Evolutionary conservation across 2,113 vertebrate genomes (phyloP).

Genomic region (Laterallus jamaicensis): DNA sequence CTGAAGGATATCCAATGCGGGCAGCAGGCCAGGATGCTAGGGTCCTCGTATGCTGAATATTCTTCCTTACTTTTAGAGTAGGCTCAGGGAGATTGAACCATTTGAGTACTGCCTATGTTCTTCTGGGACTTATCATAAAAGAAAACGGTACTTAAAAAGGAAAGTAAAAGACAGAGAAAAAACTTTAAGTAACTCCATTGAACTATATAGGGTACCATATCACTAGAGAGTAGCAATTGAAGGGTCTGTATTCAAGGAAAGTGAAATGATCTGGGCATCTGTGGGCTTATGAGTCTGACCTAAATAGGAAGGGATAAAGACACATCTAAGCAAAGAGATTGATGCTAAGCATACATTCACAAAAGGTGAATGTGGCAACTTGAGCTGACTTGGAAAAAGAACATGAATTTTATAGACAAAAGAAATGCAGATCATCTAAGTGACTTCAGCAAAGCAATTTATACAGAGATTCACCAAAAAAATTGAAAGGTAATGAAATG

Average conservation of each 20-base stretch:
- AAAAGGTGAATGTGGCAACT: neutral
- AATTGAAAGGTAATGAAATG: neutral
- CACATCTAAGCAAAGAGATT: neutral
- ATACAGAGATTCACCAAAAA: neutral
- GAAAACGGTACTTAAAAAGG: neutral
- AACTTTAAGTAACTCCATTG: neutral
- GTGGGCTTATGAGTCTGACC: neutral
- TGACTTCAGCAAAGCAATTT: neutral
- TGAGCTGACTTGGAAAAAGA: neutral
- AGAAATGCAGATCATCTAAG: accelerated
- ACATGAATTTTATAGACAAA: neutral
- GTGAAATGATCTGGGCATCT: neutral
- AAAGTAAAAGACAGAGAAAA: neutral
- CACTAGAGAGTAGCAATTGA: neutral
- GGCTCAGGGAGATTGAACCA: neutral
- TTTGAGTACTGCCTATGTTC: neutral
- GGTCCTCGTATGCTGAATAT: neutral
- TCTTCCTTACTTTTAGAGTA: neutral
- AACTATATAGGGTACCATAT: neutral
- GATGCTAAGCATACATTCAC: neutral
- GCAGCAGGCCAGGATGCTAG: neutral
- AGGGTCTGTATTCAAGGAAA: neutral
- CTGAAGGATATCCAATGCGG: neutral
- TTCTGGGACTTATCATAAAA: neutral
- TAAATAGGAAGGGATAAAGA: neutral